Evolutionary conservation across 2,888 invertebrate species (phyloP), one percentile per base, ranked within the genome.

Genomic region (Neoascia interrupta): DNA sequence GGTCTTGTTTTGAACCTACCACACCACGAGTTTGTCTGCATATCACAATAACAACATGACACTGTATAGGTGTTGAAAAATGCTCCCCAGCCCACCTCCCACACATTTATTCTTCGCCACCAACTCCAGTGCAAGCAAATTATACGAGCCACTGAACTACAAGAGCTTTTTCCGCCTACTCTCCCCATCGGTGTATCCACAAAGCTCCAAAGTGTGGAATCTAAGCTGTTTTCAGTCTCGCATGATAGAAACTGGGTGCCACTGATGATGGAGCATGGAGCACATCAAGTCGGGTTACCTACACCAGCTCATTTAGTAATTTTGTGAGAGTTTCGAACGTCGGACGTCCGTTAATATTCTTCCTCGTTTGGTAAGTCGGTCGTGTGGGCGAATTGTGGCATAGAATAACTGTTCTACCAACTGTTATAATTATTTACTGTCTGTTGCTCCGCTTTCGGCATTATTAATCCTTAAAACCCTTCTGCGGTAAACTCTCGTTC

Each of bases 371-470:
- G 11, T 45, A 15, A 26, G 18, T 70, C 45, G 37, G 39, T 63
- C 70, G 63, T 41, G 31, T 54, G 63, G 63, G 70, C 47, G 63
- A 53, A 39, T 54, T 63, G 45, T 13, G 54, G 10, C 54, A 6
- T 10, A 43, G 11, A 19, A 19, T 23, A 34, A 37, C 61, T 53
- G 15, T 45, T 37, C 36, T 61, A 61, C 45, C 43, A 61, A 69
- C 53, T 70, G 61, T 61, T 61, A 61, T 70, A 70, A 53, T 54
- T 34, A 47, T 18, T 31, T 63, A 63, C 54, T n/a, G n/a, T n/a
- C 45, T 63, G 63, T 41, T 72, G 54, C 18, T 39, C 70, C 45
- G 53, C 15, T 47, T 72, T 34, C 41, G 47, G 15, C 31, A 63
- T 6, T 11, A 28, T 3, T 18, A 18, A 39, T 54, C 39, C 37